Conservation (phyloP, 2,888 invertebrate species). For the Tethea ocularis region DNA sequence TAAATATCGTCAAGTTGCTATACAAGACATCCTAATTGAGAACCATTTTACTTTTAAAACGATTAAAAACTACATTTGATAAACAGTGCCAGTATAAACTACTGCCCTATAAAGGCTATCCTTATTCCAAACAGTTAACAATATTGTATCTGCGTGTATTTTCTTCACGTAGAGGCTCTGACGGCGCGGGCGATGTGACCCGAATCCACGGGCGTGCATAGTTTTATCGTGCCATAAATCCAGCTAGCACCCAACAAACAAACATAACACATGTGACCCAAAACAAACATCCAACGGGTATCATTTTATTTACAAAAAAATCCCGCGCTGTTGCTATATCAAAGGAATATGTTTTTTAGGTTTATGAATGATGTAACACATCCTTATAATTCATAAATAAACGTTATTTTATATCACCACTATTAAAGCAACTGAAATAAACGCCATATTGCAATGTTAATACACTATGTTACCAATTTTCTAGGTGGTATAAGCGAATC, state of each 20-base stretch:
- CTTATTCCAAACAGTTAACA: constrained; percentile 16
- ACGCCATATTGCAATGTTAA: no score
- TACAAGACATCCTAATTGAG: no score
- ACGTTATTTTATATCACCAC: background rate
- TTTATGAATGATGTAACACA: background rate
- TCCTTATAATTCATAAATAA: background rate
- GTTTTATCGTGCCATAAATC: constrained; percentile 71
- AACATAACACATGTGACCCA: constrained; percentile 53
- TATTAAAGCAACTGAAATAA: background rate
- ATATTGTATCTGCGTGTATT: constrained; percentile 16
- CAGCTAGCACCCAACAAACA: constrained; percentile 50
- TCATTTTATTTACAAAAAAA: constrained; percentile 23
- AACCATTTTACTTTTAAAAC: no score
- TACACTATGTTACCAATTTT: no score
- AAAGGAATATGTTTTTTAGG: background rate
- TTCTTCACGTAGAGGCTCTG: background rate
- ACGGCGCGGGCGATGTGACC: constrained; percentile 8
- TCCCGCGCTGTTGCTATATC: background rate
- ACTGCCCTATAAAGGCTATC: background rate
- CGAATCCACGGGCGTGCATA: constrained; percentile 31
- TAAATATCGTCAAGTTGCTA: no score
- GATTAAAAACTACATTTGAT: no score
- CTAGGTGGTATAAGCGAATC: no score
- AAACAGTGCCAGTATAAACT: no score
- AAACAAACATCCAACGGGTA: constrained; percentile 33